phyloP scores from a whole-genome alignment of 2,113 vertebrate genomes.

The Saimiri boliviensis region DNA sequence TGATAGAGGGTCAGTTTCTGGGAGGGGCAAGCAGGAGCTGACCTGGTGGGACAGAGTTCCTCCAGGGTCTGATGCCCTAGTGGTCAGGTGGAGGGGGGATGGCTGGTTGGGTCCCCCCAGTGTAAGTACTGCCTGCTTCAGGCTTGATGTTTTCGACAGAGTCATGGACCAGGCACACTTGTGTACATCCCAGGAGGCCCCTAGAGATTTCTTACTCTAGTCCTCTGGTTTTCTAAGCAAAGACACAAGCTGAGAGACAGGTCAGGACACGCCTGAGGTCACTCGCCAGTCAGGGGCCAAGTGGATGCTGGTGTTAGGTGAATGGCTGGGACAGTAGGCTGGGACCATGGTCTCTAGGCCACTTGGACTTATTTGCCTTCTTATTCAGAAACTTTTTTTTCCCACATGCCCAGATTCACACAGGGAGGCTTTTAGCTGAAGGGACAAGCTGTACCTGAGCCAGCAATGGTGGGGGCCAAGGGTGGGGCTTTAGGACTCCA shows the following conservation, averaged over 20 bases:
- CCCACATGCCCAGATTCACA: not conserved
- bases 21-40: not conserved
- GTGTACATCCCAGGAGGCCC: not conserved
- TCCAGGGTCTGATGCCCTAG: not conserved
- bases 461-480: not conserved
- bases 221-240: not conserved
- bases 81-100: not conserved
- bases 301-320: not conserved
- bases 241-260: not conserved
- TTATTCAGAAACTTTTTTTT: slow-evolving; percentile 13
- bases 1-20: not conserved
- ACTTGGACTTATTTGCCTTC: not conserved
- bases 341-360: not conserved
- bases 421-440: not conserved
- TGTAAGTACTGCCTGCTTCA: not conserved
- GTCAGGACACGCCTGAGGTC: not conserved
- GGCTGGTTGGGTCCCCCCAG: not conserved
- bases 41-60: not conserved
- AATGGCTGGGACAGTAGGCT: not conserved
- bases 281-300: not conserved
- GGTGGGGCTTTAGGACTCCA: not conserved
- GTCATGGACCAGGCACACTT: not conserved
- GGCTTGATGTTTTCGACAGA: not conserved
- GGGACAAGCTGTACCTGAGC: not conserved
- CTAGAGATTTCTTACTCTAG: not conserved